These are phyloP conservation scores for Andrena praecox DNA, from an alignment of 2,888 invertebrate genomes.

Conservation along the genomic window DNA sequence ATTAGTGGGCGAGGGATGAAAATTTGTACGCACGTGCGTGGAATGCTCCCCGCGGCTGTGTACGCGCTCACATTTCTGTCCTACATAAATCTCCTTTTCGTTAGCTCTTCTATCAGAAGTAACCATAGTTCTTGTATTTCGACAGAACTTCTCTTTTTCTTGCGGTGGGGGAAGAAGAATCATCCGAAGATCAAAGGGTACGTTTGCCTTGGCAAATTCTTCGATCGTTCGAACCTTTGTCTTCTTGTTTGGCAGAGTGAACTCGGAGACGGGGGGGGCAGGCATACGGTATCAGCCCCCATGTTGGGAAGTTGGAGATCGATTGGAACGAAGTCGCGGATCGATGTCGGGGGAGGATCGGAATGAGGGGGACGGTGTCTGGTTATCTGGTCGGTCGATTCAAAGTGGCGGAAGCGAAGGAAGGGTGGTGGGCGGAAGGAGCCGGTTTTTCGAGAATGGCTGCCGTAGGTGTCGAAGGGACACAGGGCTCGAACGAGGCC, in stretches of 20 bases:
- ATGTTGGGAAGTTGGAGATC: not conserved
- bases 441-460: constrained; percentile 78
- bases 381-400: constrained; percentile 69
- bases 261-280: too few relatives aligned
- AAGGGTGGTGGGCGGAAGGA: constrained; percentile 67
- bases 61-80: not conserved
- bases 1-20: constrained; percentile 43
- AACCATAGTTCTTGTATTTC: not conserved
- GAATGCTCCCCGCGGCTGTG: not conserved
- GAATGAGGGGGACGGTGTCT: constrained; percentile 23
- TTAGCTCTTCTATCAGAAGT: not conserved
- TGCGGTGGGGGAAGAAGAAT: too few relatives aligned
- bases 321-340: constrained; percentile 15
- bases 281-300: too few relatives aligned
- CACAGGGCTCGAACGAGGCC: constrained; percentile 79
- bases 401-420: constrained; percentile 69
- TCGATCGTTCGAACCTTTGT: too few relatives aligned
- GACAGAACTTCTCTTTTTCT: too few relatives aligned
- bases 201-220: too few relatives aligned
- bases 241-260: too few relatives aligned
- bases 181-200: too few relatives aligned
- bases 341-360: constrained; percentile 24
- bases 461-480: constrained; percentile 82
- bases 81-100: constrained; percentile 15
- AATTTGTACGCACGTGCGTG: constrained; percentile 31